Evolutionary conservation across 92 coral and sea anemone genomes (phyloP).

Genomic region (Zoanthus sansibaricus): DNA sequence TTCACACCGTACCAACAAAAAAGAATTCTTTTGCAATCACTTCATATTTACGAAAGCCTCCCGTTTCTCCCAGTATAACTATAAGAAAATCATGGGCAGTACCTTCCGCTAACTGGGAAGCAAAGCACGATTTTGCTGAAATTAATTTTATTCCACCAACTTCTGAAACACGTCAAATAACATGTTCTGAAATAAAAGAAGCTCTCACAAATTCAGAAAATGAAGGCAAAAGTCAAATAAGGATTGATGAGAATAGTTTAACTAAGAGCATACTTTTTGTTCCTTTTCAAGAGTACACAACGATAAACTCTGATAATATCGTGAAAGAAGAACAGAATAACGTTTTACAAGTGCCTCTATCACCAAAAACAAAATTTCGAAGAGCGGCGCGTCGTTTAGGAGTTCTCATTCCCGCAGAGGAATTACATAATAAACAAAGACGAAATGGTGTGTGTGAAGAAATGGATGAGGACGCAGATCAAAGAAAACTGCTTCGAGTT

Average conservation of each 20-base stretch:
- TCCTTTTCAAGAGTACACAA: slow-evolving; percentile 10
- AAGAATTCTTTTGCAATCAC: background rate
- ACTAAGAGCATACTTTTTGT: background rate
- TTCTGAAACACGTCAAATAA: background rate
- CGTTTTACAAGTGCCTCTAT: background rate
- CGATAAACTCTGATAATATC: background rate
- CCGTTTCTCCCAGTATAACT: slow-evolving; percentile 7
- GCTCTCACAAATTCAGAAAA: background rate
- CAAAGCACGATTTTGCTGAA: background rate
- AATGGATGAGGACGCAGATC: slow-evolving; percentile 63
- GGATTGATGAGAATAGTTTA: background rate
- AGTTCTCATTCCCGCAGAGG: slow-evolving; percentile 71
- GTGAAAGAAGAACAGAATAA: background rate
- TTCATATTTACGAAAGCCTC: background rate
- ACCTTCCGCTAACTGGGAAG: background rate
- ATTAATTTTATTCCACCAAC: background rate
- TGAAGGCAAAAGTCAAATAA: background rate
- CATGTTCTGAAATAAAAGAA: background rate
- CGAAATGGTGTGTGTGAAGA: slow-evolving; percentile 67
- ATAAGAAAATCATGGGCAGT: background rate
- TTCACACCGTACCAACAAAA: background rate
- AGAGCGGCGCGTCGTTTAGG: slow-evolving; percentile 82
- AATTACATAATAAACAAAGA: slow-evolving; percentile 67
- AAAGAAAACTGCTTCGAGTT: slow-evolving; percentile 69
- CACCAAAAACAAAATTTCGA: slow-evolving; percentile 59